Conservation (phyloP, 2,113 vertebrate species). For the Notothenia rossii region DNA sequence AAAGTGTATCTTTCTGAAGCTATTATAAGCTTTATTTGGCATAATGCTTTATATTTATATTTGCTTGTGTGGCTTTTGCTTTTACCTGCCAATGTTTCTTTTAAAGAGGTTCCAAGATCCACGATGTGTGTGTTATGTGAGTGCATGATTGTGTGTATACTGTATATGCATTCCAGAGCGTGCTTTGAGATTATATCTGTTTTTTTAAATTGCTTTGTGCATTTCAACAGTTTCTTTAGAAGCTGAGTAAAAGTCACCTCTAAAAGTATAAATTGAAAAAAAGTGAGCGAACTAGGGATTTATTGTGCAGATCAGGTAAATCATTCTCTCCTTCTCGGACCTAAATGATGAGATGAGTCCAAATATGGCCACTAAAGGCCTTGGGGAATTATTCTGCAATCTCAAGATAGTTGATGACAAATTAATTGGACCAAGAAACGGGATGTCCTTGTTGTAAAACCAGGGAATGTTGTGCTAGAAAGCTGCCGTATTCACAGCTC, state of each 20-base stretch:
- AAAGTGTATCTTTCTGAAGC: neutral
- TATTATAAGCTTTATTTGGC: constrained; percentile 35
- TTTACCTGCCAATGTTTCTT: neutral
- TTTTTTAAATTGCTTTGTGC: constrained; percentile 42
- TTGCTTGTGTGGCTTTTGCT: constrained; percentile 18
- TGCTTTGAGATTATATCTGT: constrained; percentile 43
- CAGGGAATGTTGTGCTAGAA: neutral
- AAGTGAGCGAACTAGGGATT: constrained; percentile 5
- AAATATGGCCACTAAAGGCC: constrained; percentile 27
- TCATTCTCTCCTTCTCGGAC: neutral
- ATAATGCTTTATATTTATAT: constrained; percentile 24
- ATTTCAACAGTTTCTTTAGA: constrained; percentile 33
- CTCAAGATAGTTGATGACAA: constrained; percentile 3
- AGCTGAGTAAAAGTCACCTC: constrained; percentile 55
- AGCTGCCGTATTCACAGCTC: neutral
- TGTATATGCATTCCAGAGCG: neutral
- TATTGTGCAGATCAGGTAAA: constrained; percentile 34
- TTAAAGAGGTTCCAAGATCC: constrained; percentile 18
- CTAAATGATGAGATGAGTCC: constrained; percentile 10
- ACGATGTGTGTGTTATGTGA: neutral
- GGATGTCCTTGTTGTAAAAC: constrained; percentile 22
- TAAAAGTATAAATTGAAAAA: constrained; percentile 19
- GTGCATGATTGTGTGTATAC: neutral
- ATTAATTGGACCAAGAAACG: constrained; percentile 24
- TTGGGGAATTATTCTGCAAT: neutral